A percentile compares a stretch with the other conserved stretches of the same genome.
Evolutionary conservation across 2,113 vertebrate species (phyloP).

Genomic region (Pica pica): DNA sequence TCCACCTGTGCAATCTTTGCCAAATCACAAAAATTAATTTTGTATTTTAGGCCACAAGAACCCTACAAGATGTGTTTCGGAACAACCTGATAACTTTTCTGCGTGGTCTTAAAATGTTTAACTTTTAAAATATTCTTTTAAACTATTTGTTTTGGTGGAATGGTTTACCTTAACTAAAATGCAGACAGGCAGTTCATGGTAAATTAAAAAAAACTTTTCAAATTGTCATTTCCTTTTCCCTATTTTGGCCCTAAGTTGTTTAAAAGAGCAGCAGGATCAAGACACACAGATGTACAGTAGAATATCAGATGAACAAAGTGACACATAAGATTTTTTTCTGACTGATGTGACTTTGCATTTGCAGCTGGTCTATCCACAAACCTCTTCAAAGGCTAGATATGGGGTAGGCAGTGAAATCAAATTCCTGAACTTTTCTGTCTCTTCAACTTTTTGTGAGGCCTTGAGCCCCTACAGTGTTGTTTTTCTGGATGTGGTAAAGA

Average conservation of each 20-base stretch:
- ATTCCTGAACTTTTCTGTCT: background rate
- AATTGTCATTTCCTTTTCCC: background rate
- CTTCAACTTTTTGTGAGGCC: background rate
- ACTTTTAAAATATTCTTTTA: background rate
- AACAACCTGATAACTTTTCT: background rate
- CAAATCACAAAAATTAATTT: background rate
- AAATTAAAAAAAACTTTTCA: background rate
- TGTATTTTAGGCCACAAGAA: background rate
- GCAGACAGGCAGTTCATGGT: background rate
- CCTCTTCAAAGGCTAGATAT: background rate
- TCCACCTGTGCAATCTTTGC: background rate
- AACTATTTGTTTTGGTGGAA: background rate
- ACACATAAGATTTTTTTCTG: background rate
- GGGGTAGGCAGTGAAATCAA: background rate
- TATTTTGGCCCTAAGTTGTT: background rate
- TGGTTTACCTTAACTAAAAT: background rate
- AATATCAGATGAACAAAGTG: background rate
- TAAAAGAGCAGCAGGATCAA: background rate
- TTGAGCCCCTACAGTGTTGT: background rate
- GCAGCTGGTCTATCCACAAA: background rate
- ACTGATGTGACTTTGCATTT: background rate
- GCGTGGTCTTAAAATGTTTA: background rate
- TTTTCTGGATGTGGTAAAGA: background rate
- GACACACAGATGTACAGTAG: background rate
- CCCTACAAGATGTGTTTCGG: background rate